A percentile compares a stretch with the other conserved stretches of the same genome.
Conservation (phyloP, 2,888 invertebrate species). For the Caenorhabditis sinica region DNA sequence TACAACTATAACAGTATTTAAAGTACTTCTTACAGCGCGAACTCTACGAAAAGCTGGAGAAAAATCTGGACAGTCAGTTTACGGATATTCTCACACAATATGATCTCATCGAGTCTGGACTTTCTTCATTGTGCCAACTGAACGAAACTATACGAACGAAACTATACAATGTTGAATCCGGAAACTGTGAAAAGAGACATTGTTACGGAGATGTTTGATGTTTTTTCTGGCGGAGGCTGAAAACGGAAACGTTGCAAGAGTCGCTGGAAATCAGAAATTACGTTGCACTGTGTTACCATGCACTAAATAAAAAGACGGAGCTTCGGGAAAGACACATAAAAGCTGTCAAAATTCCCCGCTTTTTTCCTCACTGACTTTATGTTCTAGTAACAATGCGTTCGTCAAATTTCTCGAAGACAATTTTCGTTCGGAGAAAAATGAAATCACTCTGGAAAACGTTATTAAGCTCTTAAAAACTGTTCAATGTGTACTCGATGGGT, state of each 20-base stretch:
- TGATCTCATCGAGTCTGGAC: constrained; percentile 57
- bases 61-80: constrained; percentile 93
- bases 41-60: constrained; percentile 88
- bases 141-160: constrained; percentile 43
- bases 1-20: neutral
- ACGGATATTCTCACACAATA: constrained; percentile 87
- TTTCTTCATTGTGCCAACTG: constrained; percentile 38
- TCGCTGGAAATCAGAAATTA: neutral
- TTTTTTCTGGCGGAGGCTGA: constrained; percentile 23
- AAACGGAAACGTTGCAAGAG: neutral
- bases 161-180: constrained; percentile 61
- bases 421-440: constrained; percentile 43
- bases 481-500: constrained; percentile 26
- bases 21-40: constrained; percentile 72
- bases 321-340: too few relatives aligned
- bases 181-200: constrained; percentile 45
- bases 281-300: too few relatives aligned
- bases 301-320: too few relatives aligned
- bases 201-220: constrained; percentile 53
- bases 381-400: constrained; percentile 52
- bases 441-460: constrained; percentile 26
- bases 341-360: too few relatives aligned
- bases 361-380: too few relatives aligned
- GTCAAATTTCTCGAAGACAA: constrained; percentile 54
- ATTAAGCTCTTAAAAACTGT: constrained; percentile 30